Evolutionary conservation across 1,140 invertebrate species (phyloP), one percentile per base, ranked within the genome.

Genomic region (Hyles vespertilio): DNA sequence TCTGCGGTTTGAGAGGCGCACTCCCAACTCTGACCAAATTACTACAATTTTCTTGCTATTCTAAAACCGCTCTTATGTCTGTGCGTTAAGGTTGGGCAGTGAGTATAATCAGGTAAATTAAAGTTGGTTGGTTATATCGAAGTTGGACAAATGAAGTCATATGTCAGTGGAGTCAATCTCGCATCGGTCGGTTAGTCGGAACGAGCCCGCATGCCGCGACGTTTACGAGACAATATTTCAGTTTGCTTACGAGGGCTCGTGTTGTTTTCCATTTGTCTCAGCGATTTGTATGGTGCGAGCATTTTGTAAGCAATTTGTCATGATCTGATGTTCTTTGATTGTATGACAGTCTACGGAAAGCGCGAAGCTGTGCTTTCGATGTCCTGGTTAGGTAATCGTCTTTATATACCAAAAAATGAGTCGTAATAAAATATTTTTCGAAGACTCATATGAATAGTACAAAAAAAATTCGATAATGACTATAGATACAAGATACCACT

Each of bases 141-240:
- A 84, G 72, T 74, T 76, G 71, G 76, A 75, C 74, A 85, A 85
- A 87, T 87, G 78, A 87, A 87, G 84, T 63, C 78, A 83, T 87
- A 78, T 71, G 79, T 87, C 84, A 80, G 59, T 53, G 11, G 43
- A 54, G 61, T 75, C 72, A 72, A 75, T 75, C 63, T 66, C 68
- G 57, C 50, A 66, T 78, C 66, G 72, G 72, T 79, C 72, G 79
- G 83, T 84, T 81, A 78, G 68, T 63, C 66, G 56, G 76, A 74
- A 74, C 69, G 71, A 81, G 70, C 66, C 64, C 59, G 71, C 68
- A 66, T 67, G 72, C 70, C 72, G 66, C 69, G 78, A 77, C 70
- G 50, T 87, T 87, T 87, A 87, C 65, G 82, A 78, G 69, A 79
- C 72, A 69, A 87, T 87, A 85, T 84, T 84, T 87, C 81, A 87